Evolutionary conservation across 2,113 vertebrate species (phyloP).

Genomic region (Narcine bancroftii): DNA sequence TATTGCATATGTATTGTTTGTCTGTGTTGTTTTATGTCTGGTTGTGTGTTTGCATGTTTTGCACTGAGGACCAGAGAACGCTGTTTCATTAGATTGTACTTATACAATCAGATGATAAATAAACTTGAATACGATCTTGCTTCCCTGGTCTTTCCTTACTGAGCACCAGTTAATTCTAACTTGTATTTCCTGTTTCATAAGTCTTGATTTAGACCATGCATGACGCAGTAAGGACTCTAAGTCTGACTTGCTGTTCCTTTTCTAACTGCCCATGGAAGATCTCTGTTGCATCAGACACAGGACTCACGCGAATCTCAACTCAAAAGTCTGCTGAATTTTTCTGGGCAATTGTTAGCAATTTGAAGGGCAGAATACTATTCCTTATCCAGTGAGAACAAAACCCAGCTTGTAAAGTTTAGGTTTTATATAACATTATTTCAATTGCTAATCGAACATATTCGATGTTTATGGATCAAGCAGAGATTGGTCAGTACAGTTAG

Average conservation of each 20-base stretch:
- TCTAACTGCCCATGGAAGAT: neutral
- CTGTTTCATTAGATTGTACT: too few relatives aligned
- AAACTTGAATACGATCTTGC: neutral
- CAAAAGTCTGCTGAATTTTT: neutral
- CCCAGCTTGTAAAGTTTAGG: neutral
- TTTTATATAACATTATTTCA: neutral
- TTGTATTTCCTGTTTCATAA: too few relatives aligned
- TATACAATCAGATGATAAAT: too few relatives aligned
- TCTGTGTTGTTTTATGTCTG: too few relatives aligned
- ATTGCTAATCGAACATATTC: neutral
- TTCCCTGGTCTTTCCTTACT: neutral
- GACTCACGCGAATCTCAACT: neutral
- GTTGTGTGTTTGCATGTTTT: too few relatives aligned
- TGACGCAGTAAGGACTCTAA: neutral
- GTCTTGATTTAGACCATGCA: neutral
- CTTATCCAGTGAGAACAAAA: neutral
- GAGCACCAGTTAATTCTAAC: too few relatives aligned
- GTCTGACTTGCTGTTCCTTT: neutral
- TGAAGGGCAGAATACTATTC: too few relatives aligned
- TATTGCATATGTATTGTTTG: too few relatives aligned
- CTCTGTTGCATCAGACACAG: neutral
- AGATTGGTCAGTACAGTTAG: too few relatives aligned
- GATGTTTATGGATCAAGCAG: neutral
- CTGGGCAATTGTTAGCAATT: neutral
- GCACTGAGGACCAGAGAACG: too few relatives aligned